A percentile compares a stretch with the other conserved stretches of the same genome.
phyloP scores from a whole-genome alignment of 2,888 invertebrate species.

The Trilocha varians region DNA sequence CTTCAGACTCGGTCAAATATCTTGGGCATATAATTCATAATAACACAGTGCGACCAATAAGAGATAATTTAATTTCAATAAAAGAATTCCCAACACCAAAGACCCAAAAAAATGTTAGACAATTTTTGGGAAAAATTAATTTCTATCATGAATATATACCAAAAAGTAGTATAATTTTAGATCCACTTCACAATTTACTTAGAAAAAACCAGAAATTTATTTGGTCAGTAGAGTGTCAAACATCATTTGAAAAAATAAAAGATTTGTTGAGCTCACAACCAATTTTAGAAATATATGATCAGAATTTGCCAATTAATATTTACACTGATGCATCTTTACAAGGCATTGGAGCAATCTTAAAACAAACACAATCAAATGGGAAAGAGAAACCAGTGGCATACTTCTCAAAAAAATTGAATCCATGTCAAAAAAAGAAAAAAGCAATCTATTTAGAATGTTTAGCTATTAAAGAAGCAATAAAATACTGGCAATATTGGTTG shows the following conservation, averaged over 20 bases:
- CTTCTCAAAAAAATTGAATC: slow-evolving; percentile 8
- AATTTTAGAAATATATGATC: slow-evolving; percentile 11
- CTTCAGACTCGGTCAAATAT: no score
- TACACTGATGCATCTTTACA: slow-evolving; percentile 11
- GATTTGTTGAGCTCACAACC: no score
- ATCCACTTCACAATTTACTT: slow-evolving; percentile 17
- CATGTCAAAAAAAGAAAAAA: slow-evolving; percentile 9
- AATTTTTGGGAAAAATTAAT: no score
- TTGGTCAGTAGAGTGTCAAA: slow-evolving; percentile 13
- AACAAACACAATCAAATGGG: slow-evolving; percentile 12
- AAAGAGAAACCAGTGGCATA: no score
- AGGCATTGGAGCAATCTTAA: no score
- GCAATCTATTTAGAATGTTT: slow-evolving; percentile 13
- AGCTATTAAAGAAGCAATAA: no score
- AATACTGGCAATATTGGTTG: no score
- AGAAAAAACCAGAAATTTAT: no score
- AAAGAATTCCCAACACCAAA: slow-evolving; percentile 19
- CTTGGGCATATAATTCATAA: slow-evolving; percentile 20
- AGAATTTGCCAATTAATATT: slow-evolving; percentile 6
- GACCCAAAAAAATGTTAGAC: no score
- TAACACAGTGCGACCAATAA: slow-evolving; percentile 15
- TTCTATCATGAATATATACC: no score
- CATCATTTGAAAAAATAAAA: slow-evolving; percentile 3
- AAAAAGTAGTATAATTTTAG: no score
- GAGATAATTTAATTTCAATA: no score